phyloP scores from a whole-genome alignment of 1,140 invertebrate species.

The Dendrolimus punctatus region DNA sequence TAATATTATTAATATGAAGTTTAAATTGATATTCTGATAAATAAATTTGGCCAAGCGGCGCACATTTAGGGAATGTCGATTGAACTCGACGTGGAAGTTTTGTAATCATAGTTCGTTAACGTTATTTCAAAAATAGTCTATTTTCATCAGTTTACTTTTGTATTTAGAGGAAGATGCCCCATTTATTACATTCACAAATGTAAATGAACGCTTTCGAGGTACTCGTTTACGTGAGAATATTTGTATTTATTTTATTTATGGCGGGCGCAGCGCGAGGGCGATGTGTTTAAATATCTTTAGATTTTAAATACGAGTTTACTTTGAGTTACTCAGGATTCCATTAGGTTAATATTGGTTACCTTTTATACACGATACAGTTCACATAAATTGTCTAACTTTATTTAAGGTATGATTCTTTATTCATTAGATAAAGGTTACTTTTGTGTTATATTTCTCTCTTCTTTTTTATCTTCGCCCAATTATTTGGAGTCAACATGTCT shows the following conservation, averaged over 20 bases:
- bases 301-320: constrained; percentile 59
- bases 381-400: constrained; percentile 2
- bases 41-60: no score
- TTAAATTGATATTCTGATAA: no score
- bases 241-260: constrained; percentile 72
- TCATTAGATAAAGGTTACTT: not conserved
- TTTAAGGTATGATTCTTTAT: constrained; percentile 1
- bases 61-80: no score
- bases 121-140: constrained; percentile 31
- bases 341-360: constrained; percentile 60
- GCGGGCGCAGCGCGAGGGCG: constrained; percentile 52
- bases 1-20: no score
- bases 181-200: constrained; percentile 70
- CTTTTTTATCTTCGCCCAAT: no score
- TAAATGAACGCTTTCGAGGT: constrained; percentile 67
- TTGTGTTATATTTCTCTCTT: no score
- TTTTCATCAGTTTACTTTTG: constrained; percentile 47
- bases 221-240: constrained; percentile 70
- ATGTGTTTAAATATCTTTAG: constrained; percentile 67
- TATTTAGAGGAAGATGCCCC: constrained; percentile 59
- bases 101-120: constrained; percentile 16
- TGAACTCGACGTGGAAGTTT: constrained; percentile 7
- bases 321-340: constrained; percentile 52
- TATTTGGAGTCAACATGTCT: no score
- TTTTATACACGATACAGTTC: constrained; percentile 24